A percentile compares a stretch with the other conserved stretches of the same genome.
phyloP scores from a whole-genome alignment of 2,888 invertebrate genomes.

The Cryptophagus acutangulus region DNA sequence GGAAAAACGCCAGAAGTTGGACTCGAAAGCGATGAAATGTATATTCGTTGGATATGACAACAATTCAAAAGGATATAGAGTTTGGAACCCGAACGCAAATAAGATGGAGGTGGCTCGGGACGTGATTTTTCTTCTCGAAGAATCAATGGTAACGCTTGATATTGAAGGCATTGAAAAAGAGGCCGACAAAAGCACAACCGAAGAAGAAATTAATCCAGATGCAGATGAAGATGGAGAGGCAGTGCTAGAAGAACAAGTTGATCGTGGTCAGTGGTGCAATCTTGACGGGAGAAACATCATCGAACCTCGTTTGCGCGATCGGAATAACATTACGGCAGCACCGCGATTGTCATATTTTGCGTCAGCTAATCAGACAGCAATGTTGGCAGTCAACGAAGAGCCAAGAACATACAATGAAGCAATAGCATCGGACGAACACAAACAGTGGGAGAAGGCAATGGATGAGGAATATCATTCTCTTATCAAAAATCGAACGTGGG shows the following conservation, averaged over 20 bases:
- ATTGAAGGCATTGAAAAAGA: neutral
- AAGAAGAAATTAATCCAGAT: neutral
- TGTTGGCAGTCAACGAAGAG: neutral
- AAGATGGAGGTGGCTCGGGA: constrained; percentile 26
- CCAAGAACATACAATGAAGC: neutral
- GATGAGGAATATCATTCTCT: neutral
- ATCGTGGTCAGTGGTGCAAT: no score
- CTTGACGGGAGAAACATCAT: no score
- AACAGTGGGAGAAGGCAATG: constrained; percentile 2
- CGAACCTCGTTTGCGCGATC: no score
- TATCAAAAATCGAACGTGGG: constrained; percentile 1
- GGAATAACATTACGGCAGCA: neutral
- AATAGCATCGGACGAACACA: neutral
- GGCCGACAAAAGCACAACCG: neutral
- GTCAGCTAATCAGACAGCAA: neutral
- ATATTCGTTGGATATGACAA: constrained; percentile 20
- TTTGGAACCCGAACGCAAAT: constrained; percentile 21
- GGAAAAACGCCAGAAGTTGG: constrained; percentile 14
- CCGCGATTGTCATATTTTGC: neutral
- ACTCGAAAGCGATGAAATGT: constrained; percentile 14
- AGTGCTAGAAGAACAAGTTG: neutral
- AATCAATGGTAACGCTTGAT: neutral
- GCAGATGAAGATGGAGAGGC: neutral
- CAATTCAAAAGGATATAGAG: constrained; percentile 22
- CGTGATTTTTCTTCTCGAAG: constrained; percentile 21